Evolutionary conservation across 2,797 vertebrate species (phyloP), one percentile per base, ranked within the genome.

Genomic region (Phalloptychus januarius): DNA sequence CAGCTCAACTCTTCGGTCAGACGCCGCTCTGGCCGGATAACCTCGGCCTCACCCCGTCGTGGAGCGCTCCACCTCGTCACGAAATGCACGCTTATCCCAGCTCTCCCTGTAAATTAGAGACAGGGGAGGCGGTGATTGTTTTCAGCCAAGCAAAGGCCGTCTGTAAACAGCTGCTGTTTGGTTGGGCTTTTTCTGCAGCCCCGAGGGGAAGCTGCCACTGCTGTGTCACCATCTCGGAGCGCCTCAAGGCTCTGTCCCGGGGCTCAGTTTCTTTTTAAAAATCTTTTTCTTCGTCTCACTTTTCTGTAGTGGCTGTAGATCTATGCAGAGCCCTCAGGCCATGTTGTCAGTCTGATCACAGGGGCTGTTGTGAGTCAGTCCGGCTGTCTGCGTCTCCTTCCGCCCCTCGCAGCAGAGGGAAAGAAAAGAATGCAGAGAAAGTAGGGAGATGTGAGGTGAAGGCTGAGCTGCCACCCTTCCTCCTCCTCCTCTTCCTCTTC

Each of bases 301-400:
- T 23, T 72, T 79, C 61, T 79, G 76, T 80, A 87, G 73, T 80
- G 81, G 72, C 44, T 82, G 33, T 77, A 56, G 77, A 73, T 70
- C 63, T 86, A 65, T 63, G 71, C 67, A 50, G 80, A 82, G 81
- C 90, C 91, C 89, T 86, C 75, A 72, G 90, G 89, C 93, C 56
- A 76, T 94, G 91, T 94, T 93, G 92, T 94, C 93, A 93, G 87
- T 89, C 84, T 92, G 90, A 92, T 89, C 84, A 83, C 7, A 78
- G 83, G 74, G 85, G 76, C 84, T 89, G 88, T 78, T 76, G 73
- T 67, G 70, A 84, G 85, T 83, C 80, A 81, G 75, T 86, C 77
- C 38, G 38, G 61, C 79, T 80, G 87, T 75, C 81, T 82, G 80
- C 76, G 84, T 90, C 91, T 86, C 87, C 90, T 86, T 73, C 70